Evolutionary conservation across 2,888 invertebrate species (phyloP).

Genomic region (Nemoura dubitans): DNA sequence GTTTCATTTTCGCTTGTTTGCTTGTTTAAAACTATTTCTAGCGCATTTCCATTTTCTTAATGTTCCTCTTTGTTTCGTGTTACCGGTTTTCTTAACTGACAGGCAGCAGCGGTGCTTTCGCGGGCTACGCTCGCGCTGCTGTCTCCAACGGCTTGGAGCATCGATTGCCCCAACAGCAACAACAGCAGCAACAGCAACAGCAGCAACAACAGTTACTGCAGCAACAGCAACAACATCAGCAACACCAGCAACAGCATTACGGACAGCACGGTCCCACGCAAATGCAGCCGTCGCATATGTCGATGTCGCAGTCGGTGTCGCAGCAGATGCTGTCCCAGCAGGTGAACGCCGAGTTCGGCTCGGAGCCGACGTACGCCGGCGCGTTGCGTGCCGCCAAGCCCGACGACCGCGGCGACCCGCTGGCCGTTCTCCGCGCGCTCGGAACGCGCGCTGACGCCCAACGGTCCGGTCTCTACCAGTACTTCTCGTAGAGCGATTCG

Average conservation of each 20-base stretch:
- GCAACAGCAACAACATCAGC: conserved; percentile 49
- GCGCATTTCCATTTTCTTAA: too few relatives aligned
- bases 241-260: neutral
- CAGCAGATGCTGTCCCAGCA: conserved; percentile 42
- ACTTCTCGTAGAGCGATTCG: conserved; percentile 61
- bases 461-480: conserved; percentile 64
- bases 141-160: conserved; percentile 47
- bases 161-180: conserved; percentile 49
- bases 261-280: neutral
- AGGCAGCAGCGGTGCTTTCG: conserved; percentile 51
- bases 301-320: neutral
- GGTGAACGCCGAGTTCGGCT: conserved; percentile 36
- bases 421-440: conserved; percentile 63
- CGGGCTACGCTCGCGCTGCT: conserved; percentile 53
- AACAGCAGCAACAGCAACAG: conserved; percentile 44
- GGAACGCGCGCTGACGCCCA: conserved; percentile 59
- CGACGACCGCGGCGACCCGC: conserved; percentile 58
- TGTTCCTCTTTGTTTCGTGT: too few relatives aligned
- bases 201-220: conserved; percentile 48
- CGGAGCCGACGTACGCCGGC: conserved; percentile 57
- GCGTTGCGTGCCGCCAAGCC: conserved; percentile 54
- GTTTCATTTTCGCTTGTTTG: too few relatives aligned
- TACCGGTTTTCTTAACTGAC: neutral
- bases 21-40: too few relatives aligned
- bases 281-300: neutral